Percentiles rank a stretch among this genome's conserved stretches.
Conservation (phyloP, 1,140 invertebrate genomes). For the Trichomalopsis sarcophagae region DNA sequence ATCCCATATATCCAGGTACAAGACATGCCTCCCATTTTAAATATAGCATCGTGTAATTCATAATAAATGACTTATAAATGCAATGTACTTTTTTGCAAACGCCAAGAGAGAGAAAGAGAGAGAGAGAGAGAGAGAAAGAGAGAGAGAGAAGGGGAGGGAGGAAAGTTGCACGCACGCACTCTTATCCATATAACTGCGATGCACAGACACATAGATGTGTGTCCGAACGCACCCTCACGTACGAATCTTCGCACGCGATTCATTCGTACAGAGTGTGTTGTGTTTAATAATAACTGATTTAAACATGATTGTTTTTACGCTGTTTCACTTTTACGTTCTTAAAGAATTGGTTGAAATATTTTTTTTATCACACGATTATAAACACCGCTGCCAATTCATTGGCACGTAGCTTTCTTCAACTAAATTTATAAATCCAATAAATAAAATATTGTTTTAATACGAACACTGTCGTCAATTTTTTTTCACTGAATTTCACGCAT, state of each 20-base stretch:
- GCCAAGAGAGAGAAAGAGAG: too few relatives aligned
- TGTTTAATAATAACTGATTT: too few relatives aligned
- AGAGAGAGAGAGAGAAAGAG: neutral
- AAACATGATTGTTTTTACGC: too few relatives aligned
- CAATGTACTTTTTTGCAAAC: slow-evolving; percentile 66
- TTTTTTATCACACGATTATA: too few relatives aligned
- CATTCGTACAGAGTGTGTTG: neutral
- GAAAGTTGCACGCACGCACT: slow-evolving; percentile 54
- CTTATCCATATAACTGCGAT: neutral
- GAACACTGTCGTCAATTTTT: too few relatives aligned
- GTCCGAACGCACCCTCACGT: neutral
- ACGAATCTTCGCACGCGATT: slow-evolving; percentile 23
- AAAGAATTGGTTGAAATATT: too few relatives aligned
- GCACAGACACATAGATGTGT: neutral
- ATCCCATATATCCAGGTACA: slow-evolving; percentile 74
- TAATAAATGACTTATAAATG: slow-evolving; percentile 76
- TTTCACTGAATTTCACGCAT: too few relatives aligned
- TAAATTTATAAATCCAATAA: too few relatives aligned
- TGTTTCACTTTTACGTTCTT: too few relatives aligned
- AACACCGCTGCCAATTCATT: too few relatives aligned
- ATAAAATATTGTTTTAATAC: too few relatives aligned
- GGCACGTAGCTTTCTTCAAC: too few relatives aligned
- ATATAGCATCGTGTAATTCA: slow-evolving; percentile 75
- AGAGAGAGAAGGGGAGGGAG: neutral
- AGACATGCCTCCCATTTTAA: slow-evolving; percentile 74